A percentile compares a stretch with the other conserved stretches of the same genome.
phyloP scores from a whole-genome alignment of 2,888 invertebrate genomes.

The Ceratothoa steindachneri region DNA sequence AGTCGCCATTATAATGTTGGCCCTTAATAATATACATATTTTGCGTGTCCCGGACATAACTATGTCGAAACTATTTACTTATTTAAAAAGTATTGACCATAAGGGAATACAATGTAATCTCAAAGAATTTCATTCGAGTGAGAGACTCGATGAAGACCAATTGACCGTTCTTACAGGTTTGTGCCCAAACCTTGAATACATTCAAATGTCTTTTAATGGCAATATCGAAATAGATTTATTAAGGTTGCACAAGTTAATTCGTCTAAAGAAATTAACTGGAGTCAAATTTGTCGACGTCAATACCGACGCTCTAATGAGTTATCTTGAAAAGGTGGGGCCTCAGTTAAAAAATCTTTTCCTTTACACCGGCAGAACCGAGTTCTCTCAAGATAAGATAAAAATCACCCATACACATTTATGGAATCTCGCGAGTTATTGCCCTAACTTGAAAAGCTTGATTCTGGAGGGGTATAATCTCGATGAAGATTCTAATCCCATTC shows the following conservation, averaged over 20 bases:
- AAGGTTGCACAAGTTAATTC: slow-evolving; percentile 27
- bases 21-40: slow-evolving; percentile 37
- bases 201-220: slow-evolving; percentile 43
- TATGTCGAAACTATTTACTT: slow-evolving; percentile 43
- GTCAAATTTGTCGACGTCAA: slow-evolving; percentile 43
- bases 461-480: slow-evolving; percentile 42
- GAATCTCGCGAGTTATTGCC: slow-evolving; percentile 38
- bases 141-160: slow-evolving; percentile 44
- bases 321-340: slow-evolving; percentile 29
- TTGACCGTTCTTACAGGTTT: slow-evolving; percentile 33
- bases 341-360: slow-evolving; percentile 36
- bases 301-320: slow-evolving; percentile 41
- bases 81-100: slow-evolving; percentile 36
- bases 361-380: slow-evolving; percentile 38
- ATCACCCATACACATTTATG: slow-evolving; percentile 40
- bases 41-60: slow-evolving; percentile 42
- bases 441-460: slow-evolving; percentile 26
- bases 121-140: slow-evolving; percentile 40
- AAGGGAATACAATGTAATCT: slow-evolving; percentile 42
- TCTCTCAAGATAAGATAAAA: slow-evolving; percentile 37
- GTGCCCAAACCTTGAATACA: slow-evolving; percentile 44
- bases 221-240: slow-evolving; percentile 37
- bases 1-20: slow-evolving; percentile 41
- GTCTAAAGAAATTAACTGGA: slow-evolving; percentile 30
- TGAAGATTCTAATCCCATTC: slow-evolving; percentile 20